Evolutionary conservation across 2,888 invertebrate species (phyloP), one percentile per base, ranked within the genome.

Genomic region (Argynnis bischoffii): DNA sequence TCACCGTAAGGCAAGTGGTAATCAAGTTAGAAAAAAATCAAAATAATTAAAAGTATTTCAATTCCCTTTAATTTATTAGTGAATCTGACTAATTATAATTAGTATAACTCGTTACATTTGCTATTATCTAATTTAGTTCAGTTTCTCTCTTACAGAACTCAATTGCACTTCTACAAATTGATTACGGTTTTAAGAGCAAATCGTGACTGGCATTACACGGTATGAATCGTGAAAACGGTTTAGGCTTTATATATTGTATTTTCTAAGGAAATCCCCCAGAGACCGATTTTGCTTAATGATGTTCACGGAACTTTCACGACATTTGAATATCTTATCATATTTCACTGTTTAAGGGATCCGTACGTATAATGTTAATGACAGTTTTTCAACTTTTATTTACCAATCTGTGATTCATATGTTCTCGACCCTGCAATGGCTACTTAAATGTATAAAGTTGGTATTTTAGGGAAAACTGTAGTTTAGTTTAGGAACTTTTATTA

Each of bases 281-380:
- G 76, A 85, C 77, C 77, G 79, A 81, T 84, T 87, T 86, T 86
- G 81, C 85, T 82, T 87, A 86, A 88, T 84, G 83, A 78, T 81
- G 82, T 82, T 83, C 82, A 73, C 76, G 74, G 77, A 86, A 85
- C 79, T 87, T 84, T 78, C 81, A 80, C 83, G 81, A 81, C 78
- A 86, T 88, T 86, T 85, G 85, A 87, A 87, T 87, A 85, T 84
- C 82, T 84, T 82, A 81, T 84, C 80, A 82, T 82, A 83, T 82
- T 83, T 81, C 48, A 63, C 18, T 15, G 47, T 13, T 66, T 63
- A 5, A 55, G 46, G 59, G 11, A 48, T 65, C 55, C 47, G 15
- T 47, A 50, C 8, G 14, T 21, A 15, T 0, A n/a, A 55, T 54
- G 13, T 47, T 1, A 26, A 6, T 3, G 3, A 47, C 41, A 57